Conservation (phyloP, 2,797 vertebrate genomes). For the Diceros bicornis region DNA sequence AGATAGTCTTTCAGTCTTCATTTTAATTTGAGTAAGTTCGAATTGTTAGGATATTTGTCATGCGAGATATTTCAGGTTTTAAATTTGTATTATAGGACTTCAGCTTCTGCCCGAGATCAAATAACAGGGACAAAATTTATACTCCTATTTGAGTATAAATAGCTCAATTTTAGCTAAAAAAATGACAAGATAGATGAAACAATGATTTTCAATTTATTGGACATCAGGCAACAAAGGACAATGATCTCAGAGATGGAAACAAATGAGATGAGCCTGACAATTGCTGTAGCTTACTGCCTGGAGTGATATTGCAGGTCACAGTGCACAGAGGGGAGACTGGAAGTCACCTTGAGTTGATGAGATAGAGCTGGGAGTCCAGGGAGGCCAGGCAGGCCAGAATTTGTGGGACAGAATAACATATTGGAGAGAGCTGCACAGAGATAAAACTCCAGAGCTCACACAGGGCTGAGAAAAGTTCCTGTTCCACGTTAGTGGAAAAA, state of each 20-base stretch:
- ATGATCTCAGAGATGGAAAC: conserved; percentile 16
- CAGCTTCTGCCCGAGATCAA: neutral
- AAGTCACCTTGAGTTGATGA: neutral
- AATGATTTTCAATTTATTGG: conserved; percentile 1
- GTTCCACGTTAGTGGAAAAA: neutral
- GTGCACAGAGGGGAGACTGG: neutral
- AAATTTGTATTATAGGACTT: neutral
- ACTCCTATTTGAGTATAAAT: neutral
- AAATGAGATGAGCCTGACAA: neutral
- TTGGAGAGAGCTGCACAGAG: neutral
- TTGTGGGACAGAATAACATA: neutral
- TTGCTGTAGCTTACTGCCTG: neutral
- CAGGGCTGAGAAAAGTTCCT: neutral
- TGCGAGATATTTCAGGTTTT: neutral
- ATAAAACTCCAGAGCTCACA: neutral
- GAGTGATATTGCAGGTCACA: neutral
- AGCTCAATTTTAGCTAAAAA: no score
- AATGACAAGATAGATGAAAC: neutral
- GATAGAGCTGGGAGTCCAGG: neutral
- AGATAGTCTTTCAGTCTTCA: neutral
- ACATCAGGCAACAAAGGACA: neutral
- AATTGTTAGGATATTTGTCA: neutral
- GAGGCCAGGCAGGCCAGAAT: neutral
- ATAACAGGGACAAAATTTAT: neutral
- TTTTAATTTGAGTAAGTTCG: conserved; percentile 6